Evolutionary conservation across 64 coral and sea anemone genomes (phyloP), one percentile per base, ranked within the genome.

Genomic region (Montipora capricornis): DNA sequence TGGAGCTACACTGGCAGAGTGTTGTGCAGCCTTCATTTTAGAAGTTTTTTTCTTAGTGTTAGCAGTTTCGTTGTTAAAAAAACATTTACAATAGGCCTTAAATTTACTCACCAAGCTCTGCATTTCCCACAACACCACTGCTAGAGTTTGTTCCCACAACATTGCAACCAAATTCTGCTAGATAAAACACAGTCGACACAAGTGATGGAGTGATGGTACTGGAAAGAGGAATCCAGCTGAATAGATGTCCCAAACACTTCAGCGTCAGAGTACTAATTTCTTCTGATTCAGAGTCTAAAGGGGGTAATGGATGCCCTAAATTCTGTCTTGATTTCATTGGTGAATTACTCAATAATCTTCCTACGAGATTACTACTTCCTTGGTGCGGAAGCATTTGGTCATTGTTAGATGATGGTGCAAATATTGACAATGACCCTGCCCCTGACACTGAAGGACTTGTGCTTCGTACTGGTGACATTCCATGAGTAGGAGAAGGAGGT

Each of bases 131-230:
- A 51, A 94, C 76, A 87, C 68, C 86, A 22, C 92, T 90, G 20
- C 55, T 89, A 45, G 92, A 94, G 57, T 92, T 93, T 26, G 98
- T 83, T 9, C 80, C 5, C 13, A 94, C 76, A 59, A 93, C 98
- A 98, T 93, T 93, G 89, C 98, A 99, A 45, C 98, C 98, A 90
- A 99, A 99, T 61, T 99, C 98, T 11, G 98, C 98, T 93, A 99
- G 96, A 61, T 96, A 99, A 87, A 99, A 99, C 87, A 99, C 93
- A 55, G 98, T 99, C 26, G 94, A 93, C 10, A 99, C 73, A 79
- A 99, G 80, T 8, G 89, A 84, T 55, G 98, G 95, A 16, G 94
- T 99, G 9, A 99, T 96, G 6, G 90, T 96, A 17, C 61, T 92
- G 29, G 98, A 99, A 16, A 99, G 52, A 19, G 98, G 98, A 66